Conservation (phyloP, 2,113 vertebrate species). For the Brachyhypopomus occidentalis region DNA sequence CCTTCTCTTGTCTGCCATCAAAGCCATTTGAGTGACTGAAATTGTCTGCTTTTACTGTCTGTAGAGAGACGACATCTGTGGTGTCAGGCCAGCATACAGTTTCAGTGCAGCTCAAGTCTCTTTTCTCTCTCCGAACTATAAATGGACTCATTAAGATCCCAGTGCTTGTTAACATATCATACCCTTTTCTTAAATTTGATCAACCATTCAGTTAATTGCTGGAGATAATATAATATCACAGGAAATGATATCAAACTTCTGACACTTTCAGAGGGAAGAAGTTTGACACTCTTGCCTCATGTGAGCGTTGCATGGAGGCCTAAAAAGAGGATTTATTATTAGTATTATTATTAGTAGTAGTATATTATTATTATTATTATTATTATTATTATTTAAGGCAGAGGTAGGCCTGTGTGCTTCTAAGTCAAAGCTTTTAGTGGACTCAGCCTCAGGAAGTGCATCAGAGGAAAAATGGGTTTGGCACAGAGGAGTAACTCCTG, state of each 20-base stretch:
- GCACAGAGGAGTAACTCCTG: conserved; percentile 17
- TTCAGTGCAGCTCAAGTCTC: not conserved
- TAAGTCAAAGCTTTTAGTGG: conserved; percentile 27
- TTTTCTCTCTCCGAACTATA: not conserved
- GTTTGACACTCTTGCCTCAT: not conserved
- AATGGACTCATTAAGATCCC: not conserved
- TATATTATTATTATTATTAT: no score
- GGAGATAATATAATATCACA: no score
- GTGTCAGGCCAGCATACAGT: not conserved
- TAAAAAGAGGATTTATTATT: not conserved
- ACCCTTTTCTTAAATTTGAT: no score
- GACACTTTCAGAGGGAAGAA: no score
- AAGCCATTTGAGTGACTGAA: no score
- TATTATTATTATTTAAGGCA: not conserved
- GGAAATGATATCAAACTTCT: not conserved
- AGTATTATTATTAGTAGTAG: no score
- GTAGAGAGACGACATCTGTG: no score
- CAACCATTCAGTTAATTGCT: no score
- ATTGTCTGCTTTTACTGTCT: no score
- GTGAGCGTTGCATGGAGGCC: not conserved
- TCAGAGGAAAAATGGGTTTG: conserved; percentile 23
- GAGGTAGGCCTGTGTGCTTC: no score
- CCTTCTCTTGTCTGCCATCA: no score
- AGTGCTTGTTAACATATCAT: no score
- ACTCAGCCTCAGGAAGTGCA: not conserved